These are phyloP conservation scores for Ptychodera flava DNA, from an alignment of 35 echinoderm and acorn worm species.

Conservation along the genomic window DNA sequence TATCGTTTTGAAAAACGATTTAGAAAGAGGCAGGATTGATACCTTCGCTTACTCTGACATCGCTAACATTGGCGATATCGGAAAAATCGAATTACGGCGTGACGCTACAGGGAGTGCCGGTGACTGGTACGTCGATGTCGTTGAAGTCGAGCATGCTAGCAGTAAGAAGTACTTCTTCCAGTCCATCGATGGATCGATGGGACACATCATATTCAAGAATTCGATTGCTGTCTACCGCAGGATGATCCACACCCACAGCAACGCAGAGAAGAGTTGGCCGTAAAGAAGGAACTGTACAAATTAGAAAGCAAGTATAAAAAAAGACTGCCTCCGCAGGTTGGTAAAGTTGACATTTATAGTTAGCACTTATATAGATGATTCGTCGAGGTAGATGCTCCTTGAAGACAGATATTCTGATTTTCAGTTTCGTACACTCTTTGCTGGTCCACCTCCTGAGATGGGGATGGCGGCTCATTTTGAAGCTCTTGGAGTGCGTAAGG, in stretches of 20 bases:
- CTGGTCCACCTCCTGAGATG: no score
- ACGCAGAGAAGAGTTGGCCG: slow-evolving; percentile 38
- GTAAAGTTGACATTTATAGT: no score
- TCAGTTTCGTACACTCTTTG: no score
- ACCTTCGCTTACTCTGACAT: slow-evolving; percentile 13
- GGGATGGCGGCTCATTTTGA: no score
- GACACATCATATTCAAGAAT: slow-evolving; percentile 29
- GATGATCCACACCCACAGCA: slow-evolving; percentile 37
- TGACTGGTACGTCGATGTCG: slow-evolving; percentile 59
- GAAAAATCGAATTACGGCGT: slow-evolving; percentile 57
- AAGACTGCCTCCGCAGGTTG: slow-evolving; percentile 59
- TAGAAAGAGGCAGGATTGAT: slow-evolving; percentile 43
- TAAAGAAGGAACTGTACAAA: slow-evolving; percentile 54
- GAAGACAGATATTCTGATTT: no score
- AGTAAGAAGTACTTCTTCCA: slow-evolving; percentile 32
- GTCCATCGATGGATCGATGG: slow-evolving; percentile 66
- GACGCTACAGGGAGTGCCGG: slow-evolving; percentile 28
- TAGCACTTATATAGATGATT: no score
- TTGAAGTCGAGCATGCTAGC: slow-evolving; percentile 20
- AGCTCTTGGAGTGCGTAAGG: no score
- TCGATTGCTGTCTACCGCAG: slow-evolving; percentile 57
- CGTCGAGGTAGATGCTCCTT: no score
- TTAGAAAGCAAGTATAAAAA: slow-evolving; percentile 33
- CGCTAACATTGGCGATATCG: slow-evolving; percentile 32
- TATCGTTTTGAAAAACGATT: slow-evolving; percentile 41